Conservation (phyloP, 1,140 invertebrate genomes). For the Lamellibrachia luymesi region DNA sequence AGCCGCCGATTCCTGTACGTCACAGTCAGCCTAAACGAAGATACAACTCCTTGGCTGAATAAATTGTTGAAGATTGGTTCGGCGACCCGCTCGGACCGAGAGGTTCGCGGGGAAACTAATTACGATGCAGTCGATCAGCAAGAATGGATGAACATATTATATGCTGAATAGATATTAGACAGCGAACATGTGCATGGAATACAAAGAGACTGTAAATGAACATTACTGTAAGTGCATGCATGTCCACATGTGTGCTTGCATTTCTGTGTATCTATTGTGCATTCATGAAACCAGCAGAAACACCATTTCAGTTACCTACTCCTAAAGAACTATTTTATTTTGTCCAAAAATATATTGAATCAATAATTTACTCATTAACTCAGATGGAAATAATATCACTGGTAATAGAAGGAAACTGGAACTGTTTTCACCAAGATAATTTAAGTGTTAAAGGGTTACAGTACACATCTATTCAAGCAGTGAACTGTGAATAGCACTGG, state of each 20-base stretch:
- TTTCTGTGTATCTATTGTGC: background rate
- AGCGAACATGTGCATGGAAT: background rate
- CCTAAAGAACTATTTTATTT: background rate
- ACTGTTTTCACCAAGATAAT: no score
- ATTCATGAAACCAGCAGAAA: background rate
- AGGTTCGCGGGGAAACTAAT: background rate
- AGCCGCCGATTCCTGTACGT: background rate
- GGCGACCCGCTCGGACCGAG: background rate
- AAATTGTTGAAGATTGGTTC: background rate
- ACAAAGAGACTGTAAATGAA: background rate
- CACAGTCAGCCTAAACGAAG: background rate
- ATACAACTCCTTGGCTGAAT: background rate
- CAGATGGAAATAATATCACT: background rate
- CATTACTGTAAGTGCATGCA: background rate
- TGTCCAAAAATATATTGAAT: background rate
- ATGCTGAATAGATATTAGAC: background rate
- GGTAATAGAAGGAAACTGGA: background rate
- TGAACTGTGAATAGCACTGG: background rate
- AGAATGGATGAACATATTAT: background rate
- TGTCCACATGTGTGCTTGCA: background rate
- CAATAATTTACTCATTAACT: background rate
- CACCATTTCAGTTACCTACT: background rate
- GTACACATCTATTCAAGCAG: background rate
- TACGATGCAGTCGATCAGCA: background rate
- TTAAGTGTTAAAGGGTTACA: background rate